Evolutionary conservation across 2,888 invertebrate species (phyloP), one percentile per base, ranked within the genome.

Genomic region (Amitus sp.): DNA sequence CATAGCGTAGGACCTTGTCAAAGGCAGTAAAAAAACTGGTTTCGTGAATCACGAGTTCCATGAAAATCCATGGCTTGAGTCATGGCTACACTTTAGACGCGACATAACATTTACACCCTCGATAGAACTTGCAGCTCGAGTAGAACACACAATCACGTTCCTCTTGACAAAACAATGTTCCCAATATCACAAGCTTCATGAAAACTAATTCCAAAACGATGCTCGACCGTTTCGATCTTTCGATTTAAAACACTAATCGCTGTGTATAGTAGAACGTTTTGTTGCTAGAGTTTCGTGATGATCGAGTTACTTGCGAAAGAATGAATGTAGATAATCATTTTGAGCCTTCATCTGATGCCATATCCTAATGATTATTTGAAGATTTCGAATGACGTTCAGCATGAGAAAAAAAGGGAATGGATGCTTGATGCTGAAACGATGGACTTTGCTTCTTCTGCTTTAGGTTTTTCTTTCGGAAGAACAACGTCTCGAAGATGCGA

Each of bases 401-500:
- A 3, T 39, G n/a, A 3, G 15, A 39, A 13, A 15, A 13, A 17
- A 39, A 39, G 12, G 2, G 15, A 39, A 39, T 3, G 2, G 2
- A 39, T 13, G 39, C n/a, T 15, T 39, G 15, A 7, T 13, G 39
- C 7, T 34, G 6, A 12, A 10, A 12, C 39, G 17, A 39, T 15
- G 39, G 4, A 9, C 9, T 34, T 34, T 4, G 20, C 12, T 19
- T 15, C 48, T 67, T 10, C 68, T 55, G 57, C 49, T 52, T 3
- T 75, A 88, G 87, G 87, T 88, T 58, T 87, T 88, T 75, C 82
- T 88, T 30, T 71, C 88, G 73, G 88, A 88, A 74, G 85, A 85
- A 66, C 88, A 89, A 73, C 81, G 84, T 17, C 67, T 73, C 37
- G 82, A 83, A 47, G 79, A 82, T 19, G 57, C 68, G 2, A 62